A percentile compares a stretch with the other conserved stretches of the same genome.
These are phyloP conservation scores for Sinocyclocheilus maitianheensis DNA, from an alignment of 2,113 vertebrate species.

Conservation along the genomic window DNA sequence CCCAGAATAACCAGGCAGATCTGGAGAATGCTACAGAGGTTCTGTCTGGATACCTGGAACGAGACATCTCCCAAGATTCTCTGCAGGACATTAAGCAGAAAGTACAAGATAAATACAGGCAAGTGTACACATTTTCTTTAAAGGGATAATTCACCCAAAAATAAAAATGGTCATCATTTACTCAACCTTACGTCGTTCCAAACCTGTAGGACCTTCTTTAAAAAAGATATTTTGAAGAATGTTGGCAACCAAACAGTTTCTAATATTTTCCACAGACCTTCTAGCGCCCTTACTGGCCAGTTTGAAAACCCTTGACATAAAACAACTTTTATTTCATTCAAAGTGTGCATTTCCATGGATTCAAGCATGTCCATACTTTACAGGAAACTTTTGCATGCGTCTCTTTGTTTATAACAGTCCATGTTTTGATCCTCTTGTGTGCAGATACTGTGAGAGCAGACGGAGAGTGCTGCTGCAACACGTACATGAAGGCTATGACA, in stretches of 20 bases:
- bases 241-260: too few species aligned
- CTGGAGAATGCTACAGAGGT: constrained; percentile 99
- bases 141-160: not conserved
- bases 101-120: constrained; percentile 99
- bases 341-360: not conserved
- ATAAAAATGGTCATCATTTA: not conserved
- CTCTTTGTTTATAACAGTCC: not conserved
- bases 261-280: not conserved
- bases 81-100: constrained; percentile 99
- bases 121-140: constrained; percentile 58
- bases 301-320: not conserved
- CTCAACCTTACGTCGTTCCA: too few species aligned
- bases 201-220: too few species aligned
- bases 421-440: constrained; percentile 25
- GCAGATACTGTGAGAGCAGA: constrained; percentile 99
- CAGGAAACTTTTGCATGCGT: too few species aligned
- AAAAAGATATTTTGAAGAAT: too few species aligned
- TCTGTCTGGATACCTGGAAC: constrained; percentile 97
- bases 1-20: constrained; percentile 98
- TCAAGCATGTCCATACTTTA: too few species aligned
- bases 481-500: constrained; percentile 99
- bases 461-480: constrained; percentile 98
- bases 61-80: constrained; percentile 99
- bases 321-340: not conserved
- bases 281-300: not conserved